Evolutionary conservation across 2,888 invertebrate genomes (phyloP).

Genomic region (Autographa gamma): DNA sequence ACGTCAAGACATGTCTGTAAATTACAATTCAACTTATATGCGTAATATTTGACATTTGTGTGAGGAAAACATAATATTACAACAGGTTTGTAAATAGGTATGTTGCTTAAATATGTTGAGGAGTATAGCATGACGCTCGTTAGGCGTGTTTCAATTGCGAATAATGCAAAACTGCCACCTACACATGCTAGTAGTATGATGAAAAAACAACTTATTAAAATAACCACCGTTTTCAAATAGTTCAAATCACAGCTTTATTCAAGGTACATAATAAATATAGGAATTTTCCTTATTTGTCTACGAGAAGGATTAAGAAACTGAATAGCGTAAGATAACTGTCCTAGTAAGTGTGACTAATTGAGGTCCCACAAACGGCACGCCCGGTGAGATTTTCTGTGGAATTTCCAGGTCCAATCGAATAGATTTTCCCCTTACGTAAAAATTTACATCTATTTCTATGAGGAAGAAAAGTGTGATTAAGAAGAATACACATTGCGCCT

Average conservation of each 20-base stretch:
- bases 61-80: constrained; percentile 21
- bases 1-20: constrained; percentile 28
- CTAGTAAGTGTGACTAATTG: background rate
- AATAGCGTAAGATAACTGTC: background rate
- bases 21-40: constrained; percentile 34
- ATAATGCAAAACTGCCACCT: background rate
- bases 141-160: background rate
- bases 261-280: background rate
- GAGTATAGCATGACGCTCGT: constrained; percentile 3
- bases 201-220: background rate
- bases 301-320: background rate
- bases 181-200: background rate
- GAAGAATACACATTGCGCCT: no score
- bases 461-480: no score
- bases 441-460: no score
- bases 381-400: background rate
- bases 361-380: background rate
- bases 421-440: background rate
- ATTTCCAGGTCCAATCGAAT: background rate
- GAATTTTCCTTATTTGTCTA: background rate
- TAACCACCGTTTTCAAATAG: background rate
- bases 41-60: constrained; percentile 35
- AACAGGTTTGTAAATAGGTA: constrained; percentile 24
- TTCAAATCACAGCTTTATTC: background rate
- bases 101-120: constrained; percentile 15